A percentile compares a stretch with the other conserved stretches of the same genome.
phyloP scores from a whole-genome alignment of 2,888 invertebrate genomes.

The Eupithecia inturbata region DNA sequence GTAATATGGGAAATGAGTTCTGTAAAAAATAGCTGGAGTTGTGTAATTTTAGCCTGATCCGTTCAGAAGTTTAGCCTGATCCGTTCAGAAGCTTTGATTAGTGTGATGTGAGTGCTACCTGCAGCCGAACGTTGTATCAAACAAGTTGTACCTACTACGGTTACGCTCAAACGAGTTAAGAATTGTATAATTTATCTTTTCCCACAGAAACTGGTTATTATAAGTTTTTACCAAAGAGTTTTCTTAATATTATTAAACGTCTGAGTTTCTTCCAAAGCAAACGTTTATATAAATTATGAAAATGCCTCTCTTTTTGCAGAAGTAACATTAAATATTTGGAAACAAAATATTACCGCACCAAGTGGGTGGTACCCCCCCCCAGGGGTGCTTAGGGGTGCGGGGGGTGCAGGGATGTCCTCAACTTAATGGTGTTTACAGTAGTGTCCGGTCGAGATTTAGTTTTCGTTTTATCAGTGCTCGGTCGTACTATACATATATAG shows the following conservation, averaged over 20 bases:
- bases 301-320: constrained; percentile 7
- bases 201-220: not conserved
- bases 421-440: constrained; percentile 58
- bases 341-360: constrained; percentile 24
- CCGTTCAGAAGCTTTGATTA: too few species aligned
- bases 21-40: too few species aligned
- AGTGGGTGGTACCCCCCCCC: not conserved
- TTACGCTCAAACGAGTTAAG: not conserved
- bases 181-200: not conserved
- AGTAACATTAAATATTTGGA: constrained; percentile 26
- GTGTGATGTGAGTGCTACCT: too few species aligned
- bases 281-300: not conserved
- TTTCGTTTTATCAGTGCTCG: constrained; percentile 49
- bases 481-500: not conserved
- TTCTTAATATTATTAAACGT: not conserved
- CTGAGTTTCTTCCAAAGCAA: not conserved
- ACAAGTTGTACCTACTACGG: too few species aligned
- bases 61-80: too few species aligned
- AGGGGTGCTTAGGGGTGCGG: constrained; percentile 8
- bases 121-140: too few species aligned
- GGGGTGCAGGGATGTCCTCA: constrained; percentile 21
- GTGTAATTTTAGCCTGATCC: too few species aligned
- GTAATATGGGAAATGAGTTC: too few species aligned
- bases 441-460: constrained; percentile 53
- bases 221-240: not conserved